phyloP scores from a whole-genome alignment of 2,888 invertebrate genomes.

The Phragmatobia fuliginosa region DNA sequence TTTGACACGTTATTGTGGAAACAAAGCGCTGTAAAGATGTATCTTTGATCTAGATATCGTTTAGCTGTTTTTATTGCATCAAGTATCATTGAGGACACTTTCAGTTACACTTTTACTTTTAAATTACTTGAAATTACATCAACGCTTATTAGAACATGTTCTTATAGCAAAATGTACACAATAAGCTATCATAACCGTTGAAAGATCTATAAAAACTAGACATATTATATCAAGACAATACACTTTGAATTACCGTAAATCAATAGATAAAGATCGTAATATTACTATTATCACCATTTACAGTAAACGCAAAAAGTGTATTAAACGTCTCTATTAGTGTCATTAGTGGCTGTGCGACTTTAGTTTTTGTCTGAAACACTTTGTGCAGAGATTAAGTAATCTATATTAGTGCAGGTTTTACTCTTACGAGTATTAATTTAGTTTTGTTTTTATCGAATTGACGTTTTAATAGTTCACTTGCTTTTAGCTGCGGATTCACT shows the following conservation, averaged over 20 bases:
- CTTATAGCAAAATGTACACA: neutral
- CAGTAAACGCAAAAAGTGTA: conserved; percentile 48
- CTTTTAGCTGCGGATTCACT: no score
- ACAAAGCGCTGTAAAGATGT: conserved; percentile 43
- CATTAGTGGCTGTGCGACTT: conserved; percentile 59
- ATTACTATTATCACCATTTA: conserved; percentile 71
- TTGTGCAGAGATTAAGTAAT: conserved; percentile 52
- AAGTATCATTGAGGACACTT: conserved; percentile 24
- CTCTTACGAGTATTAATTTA: neutral
- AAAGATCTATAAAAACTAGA: conserved; percentile 12
- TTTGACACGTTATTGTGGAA: conserved; percentile 48
- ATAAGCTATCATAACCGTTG: conserved; percentile 7
- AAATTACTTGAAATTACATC: neutral
- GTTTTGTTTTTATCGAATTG: neutral
- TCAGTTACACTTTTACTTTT: neutral
- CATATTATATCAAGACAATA: conserved; percentile 14
- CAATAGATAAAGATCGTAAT: conserved; percentile 64
- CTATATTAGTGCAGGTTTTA: conserved; percentile 2
- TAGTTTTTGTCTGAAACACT: conserved; percentile 58
- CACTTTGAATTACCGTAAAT: conserved; percentile 55
- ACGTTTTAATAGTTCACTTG: neutral
- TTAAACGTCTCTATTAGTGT: conserved; percentile 68
- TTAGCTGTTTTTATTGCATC: conserved; percentile 33
- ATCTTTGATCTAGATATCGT: conserved; percentile 41
- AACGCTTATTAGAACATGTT: neutral